Evolutionary conservation across 2,888 invertebrate genomes (phyloP).

Genomic region (Atrina japonica): DNA sequence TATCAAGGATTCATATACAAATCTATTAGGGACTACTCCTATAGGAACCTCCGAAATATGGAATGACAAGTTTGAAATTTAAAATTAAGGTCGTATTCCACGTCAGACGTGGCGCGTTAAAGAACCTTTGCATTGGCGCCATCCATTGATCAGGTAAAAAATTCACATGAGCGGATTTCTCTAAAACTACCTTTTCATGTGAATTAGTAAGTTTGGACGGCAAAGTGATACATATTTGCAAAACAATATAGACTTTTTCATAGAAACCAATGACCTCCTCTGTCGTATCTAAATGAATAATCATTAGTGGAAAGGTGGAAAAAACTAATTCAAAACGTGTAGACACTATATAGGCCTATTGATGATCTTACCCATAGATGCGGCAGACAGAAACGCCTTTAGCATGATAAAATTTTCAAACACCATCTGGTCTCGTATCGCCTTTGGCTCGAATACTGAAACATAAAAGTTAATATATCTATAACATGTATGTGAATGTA

Average conservation of each 20-base stretch:
- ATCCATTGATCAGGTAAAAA: no score
- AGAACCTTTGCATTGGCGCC: no score
- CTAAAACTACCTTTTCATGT: neutral
- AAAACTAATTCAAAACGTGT: no score
- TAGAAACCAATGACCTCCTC: neutral
- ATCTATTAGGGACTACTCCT: neutral
- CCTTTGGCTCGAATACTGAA: constrained; percentile 75
- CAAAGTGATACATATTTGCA: no score
- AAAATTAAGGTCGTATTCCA: no score
- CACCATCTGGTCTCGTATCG: constrained; percentile 74
- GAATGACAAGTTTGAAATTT: no score
- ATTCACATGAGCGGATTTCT: no score
- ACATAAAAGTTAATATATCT: constrained; percentile 15
- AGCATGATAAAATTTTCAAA: constrained; percentile 74
- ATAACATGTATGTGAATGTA: no score
- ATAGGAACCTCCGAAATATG: neutral
- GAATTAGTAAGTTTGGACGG: neutral
- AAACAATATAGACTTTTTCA: no score
- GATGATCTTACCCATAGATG: constrained; percentile 64
- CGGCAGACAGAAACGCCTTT: constrained; percentile 75
- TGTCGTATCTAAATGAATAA: neutral
- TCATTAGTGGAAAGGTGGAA: neutral
- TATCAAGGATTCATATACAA: neutral
- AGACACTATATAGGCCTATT: no score
- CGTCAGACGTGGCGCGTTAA: no score